Conservation (phyloP, 2,888 invertebrate species). For the Hedya salicella region DNA sequence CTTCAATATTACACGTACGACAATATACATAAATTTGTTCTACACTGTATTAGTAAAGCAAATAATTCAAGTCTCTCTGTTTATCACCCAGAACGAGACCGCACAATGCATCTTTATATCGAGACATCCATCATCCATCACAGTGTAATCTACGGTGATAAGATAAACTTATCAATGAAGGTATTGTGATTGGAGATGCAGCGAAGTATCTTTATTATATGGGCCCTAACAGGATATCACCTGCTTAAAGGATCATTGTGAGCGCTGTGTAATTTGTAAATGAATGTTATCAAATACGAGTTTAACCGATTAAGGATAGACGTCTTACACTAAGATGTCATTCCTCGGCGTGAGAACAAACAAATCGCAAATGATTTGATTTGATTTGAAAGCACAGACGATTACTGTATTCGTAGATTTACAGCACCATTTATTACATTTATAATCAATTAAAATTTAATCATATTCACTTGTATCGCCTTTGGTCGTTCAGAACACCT, state of each 20-base stretch:
- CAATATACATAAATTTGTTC: no score
- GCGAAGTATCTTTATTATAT: conserved; percentile 13
- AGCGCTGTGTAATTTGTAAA: not conserved
- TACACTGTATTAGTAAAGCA: not conserved
- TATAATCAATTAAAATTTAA: no score
- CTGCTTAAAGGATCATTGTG: conserved; percentile 4
- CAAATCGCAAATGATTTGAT: no score
- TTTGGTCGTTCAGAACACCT: no score
- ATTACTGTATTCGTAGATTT: no score
- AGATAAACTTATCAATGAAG: conserved; percentile 22
- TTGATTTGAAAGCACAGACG: no score
- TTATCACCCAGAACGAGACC: conserved; percentile 5
- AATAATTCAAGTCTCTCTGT: not conserved
- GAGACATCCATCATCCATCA: conserved; percentile 9
- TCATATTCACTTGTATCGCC: no score
- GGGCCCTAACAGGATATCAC: not conserved
- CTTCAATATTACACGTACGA: no score
- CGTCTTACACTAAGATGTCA: no score
- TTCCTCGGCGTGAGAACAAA: no score
- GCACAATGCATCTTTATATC: conserved; percentile 24
- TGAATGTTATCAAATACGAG: not conserved
- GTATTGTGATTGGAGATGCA: conserved; percentile 22
- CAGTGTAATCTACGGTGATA: conserved; percentile 18
- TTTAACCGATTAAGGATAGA: not conserved
- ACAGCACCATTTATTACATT: no score